phyloP scores from a whole-genome alignment of 2,888 invertebrate species.

The Drosophila mimica region DNA sequence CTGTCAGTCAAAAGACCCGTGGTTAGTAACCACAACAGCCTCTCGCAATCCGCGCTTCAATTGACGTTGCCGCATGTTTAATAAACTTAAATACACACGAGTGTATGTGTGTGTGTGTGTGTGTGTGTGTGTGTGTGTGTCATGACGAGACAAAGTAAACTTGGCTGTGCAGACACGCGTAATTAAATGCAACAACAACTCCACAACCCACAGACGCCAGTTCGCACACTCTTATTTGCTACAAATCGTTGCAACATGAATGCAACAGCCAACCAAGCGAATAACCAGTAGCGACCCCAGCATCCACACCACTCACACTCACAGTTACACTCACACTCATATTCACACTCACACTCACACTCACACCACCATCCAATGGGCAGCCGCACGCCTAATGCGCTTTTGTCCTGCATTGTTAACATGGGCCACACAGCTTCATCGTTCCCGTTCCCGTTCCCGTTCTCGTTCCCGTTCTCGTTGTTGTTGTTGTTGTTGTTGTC shows the following conservation, averaged over 20 bases:
- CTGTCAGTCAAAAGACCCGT: slow-evolving; percentile 48
- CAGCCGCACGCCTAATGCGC: slow-evolving; percentile 69
- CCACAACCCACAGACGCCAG: slow-evolving; percentile 18
- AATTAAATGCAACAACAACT: slow-evolving; percentile 73
- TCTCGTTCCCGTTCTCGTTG: background rate
- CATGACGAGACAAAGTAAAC: slow-evolving; percentile 71
- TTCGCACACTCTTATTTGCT: slow-evolving; percentile 54
- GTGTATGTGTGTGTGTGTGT: slow-evolving; percentile 3
- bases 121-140: slow-evolving; percentile 26
- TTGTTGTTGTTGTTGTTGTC: slow-evolving; percentile 17
- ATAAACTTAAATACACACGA: slow-evolving; percentile 64
- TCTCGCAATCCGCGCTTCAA: background rate
- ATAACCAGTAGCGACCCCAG: slow-evolving; percentile 46
- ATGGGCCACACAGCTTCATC: slow-evolving; percentile 30
- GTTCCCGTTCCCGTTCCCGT: slow-evolving; percentile 10
- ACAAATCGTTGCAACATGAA: slow-evolving; percentile 71
- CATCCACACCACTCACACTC: background rate
- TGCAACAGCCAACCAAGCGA: slow-evolving; percentile 64
- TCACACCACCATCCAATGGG: slow-evolving; percentile 27
- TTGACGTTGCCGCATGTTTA: slow-evolving; percentile 56
- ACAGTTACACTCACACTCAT: background rate
- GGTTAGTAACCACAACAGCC: slow-evolving; percentile 21
- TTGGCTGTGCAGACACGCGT: slow-evolving; percentile 71
- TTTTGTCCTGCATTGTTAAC: slow-evolving; percentile 74
- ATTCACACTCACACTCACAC: background rate